Evolutionary conservation across 92 coral and sea anemone genomes (phyloP).

Genomic region (Bergia sp.): DNA sequence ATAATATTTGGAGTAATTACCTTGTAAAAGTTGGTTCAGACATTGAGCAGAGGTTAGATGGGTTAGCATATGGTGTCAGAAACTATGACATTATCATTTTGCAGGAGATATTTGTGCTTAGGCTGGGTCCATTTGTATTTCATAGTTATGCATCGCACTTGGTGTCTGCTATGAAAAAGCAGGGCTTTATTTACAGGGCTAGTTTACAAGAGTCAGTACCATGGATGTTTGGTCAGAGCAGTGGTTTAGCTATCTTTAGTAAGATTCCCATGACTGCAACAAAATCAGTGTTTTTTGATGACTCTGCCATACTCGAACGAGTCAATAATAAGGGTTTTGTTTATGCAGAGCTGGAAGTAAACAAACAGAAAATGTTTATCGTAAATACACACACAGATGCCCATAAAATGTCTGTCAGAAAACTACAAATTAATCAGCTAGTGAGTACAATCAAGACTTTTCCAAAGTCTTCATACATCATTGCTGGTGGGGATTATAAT

Average conservation of each 20-base stretch:
- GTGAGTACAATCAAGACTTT: constrained; percentile 30
- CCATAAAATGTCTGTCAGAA: constrained; percentile 43
- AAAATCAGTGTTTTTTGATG: constrained; percentile 43
- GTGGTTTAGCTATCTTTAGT: constrained; percentile 77
- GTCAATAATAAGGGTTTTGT: constrained; percentile 74
- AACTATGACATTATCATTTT: constrained; percentile 64
- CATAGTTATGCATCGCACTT: constrained; percentile 61
- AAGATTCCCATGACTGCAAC: constrained; percentile 58
- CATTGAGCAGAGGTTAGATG: constrained; percentile 58
- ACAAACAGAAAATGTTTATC: constrained; percentile 43
- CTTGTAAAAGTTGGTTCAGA: constrained; percentile 28
- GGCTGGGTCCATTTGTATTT: constrained; percentile 66
- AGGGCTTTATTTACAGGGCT: constrained; percentile 65
- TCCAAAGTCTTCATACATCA: constrained; percentile 45
- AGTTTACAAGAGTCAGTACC: constrained; percentile 63
- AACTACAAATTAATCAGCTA: constrained; percentile 61
- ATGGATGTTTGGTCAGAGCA: constrained; percentile 60
- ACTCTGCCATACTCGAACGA: constrained; percentile 43
- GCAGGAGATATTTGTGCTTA: constrained; percentile 74
- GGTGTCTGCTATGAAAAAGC: constrained; percentile 59
- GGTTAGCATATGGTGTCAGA: constrained; percentile 68
- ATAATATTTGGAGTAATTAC: constrained; percentile 73
- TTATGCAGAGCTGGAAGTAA: constrained; percentile 51
- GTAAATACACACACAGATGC: constrained; percentile 78
- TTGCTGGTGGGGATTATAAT: constrained; percentile 83